Evolutionary conservation across 2,797 vertebrate species (phyloP).

Genomic region (Sebastiscus tertius): DNA sequence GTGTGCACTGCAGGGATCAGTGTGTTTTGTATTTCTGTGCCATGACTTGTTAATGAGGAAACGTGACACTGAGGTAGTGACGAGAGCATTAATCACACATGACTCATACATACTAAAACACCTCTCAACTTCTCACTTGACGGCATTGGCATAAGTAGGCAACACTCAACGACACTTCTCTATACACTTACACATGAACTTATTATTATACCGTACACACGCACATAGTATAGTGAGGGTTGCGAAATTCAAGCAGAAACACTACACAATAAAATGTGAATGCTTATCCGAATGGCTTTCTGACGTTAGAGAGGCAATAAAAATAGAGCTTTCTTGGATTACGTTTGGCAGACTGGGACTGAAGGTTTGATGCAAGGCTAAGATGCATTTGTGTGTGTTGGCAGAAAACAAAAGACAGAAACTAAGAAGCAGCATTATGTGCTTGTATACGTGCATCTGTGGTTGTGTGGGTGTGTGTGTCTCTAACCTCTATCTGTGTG

Average conservation of each 20-base stretch:
- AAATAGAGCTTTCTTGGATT: conserved; percentile 1
- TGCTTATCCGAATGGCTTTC: conserved; percentile 1
- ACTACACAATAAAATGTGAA: neutral
- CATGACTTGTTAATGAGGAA: conserved; percentile 72
- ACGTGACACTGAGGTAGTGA: conserved; percentile 50
- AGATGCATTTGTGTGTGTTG: neutral
- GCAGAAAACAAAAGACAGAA: neutral
- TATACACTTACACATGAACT: neutral
- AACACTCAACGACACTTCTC: neutral
- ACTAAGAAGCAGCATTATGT: neutral
- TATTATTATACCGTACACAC: neutral
- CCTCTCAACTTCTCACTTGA: conserved; percentile 54
- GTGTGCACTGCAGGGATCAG: neutral
- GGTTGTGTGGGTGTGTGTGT: conserved; percentile 2
- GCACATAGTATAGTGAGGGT: neutral
- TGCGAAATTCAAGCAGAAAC: neutral
- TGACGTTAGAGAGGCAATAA: conserved; percentile 1
- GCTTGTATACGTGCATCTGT: neutral
- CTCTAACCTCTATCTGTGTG: conserved; percentile 93
- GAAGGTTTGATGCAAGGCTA: neutral
- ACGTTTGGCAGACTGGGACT: neutral
- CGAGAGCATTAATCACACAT: conserved; percentile 72
- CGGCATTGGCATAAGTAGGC: neutral
- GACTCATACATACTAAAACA: conserved; percentile 67
- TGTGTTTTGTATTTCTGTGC: conserved; percentile 26